Percentiles rank a stretch among this genome's conserved stretches.
Evolutionary conservation across 2,888 invertebrate genomes (phyloP).

Genomic region (Spilarctia lutea): DNA sequence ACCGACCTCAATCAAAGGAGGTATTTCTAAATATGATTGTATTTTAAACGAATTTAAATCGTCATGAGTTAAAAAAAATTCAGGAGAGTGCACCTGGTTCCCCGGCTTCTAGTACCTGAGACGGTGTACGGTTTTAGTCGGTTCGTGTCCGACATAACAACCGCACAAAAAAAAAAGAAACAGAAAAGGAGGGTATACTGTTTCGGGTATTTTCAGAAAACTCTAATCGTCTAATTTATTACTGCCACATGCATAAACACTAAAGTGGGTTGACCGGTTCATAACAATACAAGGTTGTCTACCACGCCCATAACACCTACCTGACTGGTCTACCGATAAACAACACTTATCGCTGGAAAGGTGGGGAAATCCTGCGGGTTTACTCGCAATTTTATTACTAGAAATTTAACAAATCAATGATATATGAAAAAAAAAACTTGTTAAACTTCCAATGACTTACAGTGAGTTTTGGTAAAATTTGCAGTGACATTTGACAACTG

Average conservation of each 20-base stretch:
- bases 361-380: background rate
- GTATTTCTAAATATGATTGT: too few relatives aligned
- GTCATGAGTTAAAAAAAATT: too few relatives aligned
- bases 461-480: background rate
- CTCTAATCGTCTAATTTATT: background rate
- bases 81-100: too few relatives aligned
- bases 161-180: too few relatives aligned
- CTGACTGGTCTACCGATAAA: background rate
- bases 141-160: too few relatives aligned
- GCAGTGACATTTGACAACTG: too few relatives aligned
- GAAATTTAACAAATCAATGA: background rate
- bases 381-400: background rate
- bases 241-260: conserved; percentile 6
- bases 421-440: background rate
- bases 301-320: conserved; percentile 24
- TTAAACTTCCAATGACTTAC: background rate
- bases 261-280: conserved; percentile 23
- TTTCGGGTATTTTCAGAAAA: background rate
- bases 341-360: background rate
- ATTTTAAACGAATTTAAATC: too few relatives aligned
- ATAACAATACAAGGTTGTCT: conserved; percentile 31
- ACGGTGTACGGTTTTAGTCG: too few relatives aligned
- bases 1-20: too few relatives aligned
- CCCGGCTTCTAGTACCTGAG: too few relatives aligned
- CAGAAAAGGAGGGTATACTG: too few relatives aligned